Conservation (phyloP, 1,140 invertebrate species). For the Diabrotica undecimpunctata region DNA sequence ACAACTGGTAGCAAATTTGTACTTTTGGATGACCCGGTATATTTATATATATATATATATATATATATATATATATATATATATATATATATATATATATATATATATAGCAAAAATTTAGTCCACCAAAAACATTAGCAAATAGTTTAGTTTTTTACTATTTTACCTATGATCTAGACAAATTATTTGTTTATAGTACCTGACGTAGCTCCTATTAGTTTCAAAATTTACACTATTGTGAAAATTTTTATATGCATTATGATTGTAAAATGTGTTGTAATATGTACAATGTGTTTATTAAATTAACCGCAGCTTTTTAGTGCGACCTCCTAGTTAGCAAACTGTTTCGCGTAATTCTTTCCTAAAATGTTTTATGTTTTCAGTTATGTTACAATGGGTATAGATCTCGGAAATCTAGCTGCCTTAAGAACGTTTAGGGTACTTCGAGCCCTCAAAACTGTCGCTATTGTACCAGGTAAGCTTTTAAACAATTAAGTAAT, state of each 20-base stretch:
- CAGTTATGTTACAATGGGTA: constrained; percentile 98
- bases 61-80: no score
- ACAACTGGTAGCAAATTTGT: no score
- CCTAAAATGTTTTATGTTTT: constrained; percentile 43
- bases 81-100: no score
- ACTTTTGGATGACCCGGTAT: no score
- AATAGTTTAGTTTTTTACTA: constrained; percentile 15
- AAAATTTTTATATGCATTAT: constrained; percentile 22
- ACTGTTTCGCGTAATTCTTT: constrained; percentile 4
- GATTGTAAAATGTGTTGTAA: constrained; percentile 19
- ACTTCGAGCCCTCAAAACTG: constrained; percentile 96
- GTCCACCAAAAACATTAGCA: constrained; percentile 12
- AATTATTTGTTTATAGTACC: constrained; percentile 7
- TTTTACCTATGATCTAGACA: constrained; percentile 7
- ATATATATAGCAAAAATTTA: neutral
- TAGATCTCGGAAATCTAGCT: constrained; percentile 96
- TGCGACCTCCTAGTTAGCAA: constrained; percentile 22
- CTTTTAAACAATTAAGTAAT: no score
- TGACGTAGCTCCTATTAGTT: constrained; percentile 14
- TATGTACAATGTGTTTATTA: constrained; percentile 17
- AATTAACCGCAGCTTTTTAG: constrained; percentile 22
- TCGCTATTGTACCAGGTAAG: constrained; percentile 97
- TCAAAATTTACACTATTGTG: constrained; percentile 5
- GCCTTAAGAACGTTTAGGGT: constrained; percentile 98
- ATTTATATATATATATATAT: no score